These are phyloP conservation scores for Malurus splendens DNA, from an alignment of 2,797 vertebrate species.

Conservation along the genomic window DNA sequence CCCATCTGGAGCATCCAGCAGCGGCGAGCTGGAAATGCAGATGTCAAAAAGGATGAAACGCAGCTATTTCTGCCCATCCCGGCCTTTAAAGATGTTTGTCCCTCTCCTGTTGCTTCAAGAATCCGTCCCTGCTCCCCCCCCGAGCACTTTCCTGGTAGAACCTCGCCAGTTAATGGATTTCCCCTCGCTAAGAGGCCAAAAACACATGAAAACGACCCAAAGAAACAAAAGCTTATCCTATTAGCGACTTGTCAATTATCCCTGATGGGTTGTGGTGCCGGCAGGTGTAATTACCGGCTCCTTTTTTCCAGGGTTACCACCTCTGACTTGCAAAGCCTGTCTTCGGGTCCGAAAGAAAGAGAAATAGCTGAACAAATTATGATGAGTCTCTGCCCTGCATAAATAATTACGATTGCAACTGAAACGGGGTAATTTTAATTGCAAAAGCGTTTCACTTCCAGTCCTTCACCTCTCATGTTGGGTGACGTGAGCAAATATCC, in stretches of 20 bases:
- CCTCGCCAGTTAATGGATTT: not conserved
- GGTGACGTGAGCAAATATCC: not conserved
- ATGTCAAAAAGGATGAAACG: not conserved
- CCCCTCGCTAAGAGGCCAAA: not conserved
- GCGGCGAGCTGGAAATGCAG: not conserved
- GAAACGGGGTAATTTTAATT: not conserved
- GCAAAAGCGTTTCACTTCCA: not conserved
- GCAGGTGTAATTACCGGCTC: slow-evolving; percentile 52
- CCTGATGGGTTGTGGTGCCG: not conserved
- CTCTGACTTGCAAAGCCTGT: not conserved
- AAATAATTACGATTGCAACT: not conserved
- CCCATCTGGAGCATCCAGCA: not conserved
- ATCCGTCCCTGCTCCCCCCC: not conserved
- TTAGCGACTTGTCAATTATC: slow-evolving; percentile 46
- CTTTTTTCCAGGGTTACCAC: slow-evolving; percentile 37
- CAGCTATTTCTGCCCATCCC: not conserved
- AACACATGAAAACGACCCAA: not conserved
- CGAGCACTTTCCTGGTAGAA: not conserved
- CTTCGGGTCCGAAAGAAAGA: not conserved
- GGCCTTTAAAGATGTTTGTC: not conserved
- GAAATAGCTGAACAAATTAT: slow-evolving; percentile 1
- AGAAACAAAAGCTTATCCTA: slow-evolving; percentile 26
- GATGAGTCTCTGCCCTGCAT: not conserved
- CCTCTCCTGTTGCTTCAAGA: not conserved
- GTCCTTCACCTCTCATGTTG: not conserved